phyloP scores from a whole-genome alignment of 2,113 vertebrate genomes.

The Pica pica region DNA sequence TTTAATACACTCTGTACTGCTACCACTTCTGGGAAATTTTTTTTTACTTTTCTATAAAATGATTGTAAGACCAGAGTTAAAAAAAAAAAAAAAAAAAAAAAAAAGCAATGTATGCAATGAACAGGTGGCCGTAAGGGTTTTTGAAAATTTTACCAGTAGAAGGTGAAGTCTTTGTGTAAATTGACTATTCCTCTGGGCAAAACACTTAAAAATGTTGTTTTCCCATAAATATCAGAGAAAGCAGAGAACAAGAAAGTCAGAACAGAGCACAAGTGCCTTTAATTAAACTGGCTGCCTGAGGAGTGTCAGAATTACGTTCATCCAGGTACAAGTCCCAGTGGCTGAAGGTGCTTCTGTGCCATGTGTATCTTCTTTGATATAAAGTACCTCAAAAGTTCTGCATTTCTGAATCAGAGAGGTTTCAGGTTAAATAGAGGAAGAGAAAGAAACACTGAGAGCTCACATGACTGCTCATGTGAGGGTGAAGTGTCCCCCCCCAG shows the following conservation, averaged over 20 bases:
- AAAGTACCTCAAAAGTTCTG: background rate
- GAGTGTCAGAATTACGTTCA: background rate
- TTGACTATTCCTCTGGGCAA: background rate
- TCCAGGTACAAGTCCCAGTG: too few relatives aligned
- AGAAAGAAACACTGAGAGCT: background rate
- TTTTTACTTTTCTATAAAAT: background rate
- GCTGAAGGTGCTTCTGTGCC: background rate
- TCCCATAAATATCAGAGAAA: background rate
- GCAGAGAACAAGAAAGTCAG: background rate
- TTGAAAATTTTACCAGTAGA: background rate
- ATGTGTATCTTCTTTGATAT: fast-evolving
- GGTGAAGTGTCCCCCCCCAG: background rate
- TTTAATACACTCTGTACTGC: background rate
- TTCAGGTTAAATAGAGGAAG: background rate
- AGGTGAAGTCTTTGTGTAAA: background rate
- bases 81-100: background rate
- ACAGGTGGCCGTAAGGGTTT: background rate
- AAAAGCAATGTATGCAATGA: background rate
- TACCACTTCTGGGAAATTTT: background rate
- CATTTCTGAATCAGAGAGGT: background rate
- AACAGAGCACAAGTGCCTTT: background rate
- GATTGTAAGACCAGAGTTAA: background rate
- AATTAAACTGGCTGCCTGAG: background rate
- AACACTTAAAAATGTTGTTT: background rate
- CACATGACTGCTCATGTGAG: too few relatives aligned